Evolutionary conservation across 2,797 vertebrate genomes (phyloP), one percentile per base, ranked within the genome.

Genomic region (Rhinichthys osculus): DNA sequence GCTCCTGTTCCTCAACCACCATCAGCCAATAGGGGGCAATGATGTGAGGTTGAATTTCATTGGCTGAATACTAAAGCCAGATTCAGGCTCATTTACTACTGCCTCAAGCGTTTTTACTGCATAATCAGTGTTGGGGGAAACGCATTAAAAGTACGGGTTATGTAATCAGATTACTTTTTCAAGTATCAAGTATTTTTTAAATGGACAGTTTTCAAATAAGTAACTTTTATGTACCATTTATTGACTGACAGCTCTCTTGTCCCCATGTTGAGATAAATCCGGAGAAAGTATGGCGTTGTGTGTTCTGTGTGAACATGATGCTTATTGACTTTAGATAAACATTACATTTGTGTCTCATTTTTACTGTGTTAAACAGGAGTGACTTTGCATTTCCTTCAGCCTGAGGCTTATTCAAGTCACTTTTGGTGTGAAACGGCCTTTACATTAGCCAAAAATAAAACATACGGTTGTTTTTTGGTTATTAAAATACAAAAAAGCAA

Each of bases 11-110:
- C 19, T 35, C 35, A 74, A 13, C 42, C 71, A 10, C 5, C 52
- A 44, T 44, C 52, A 44, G 16, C 73, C 86, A 83, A 77, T 35
- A 87, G 81, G 54, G 52, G 74, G 80, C 52, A 67, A 30, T 35
- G 11, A 7, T 70, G 23, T 76, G 35, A 62, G 17, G 38, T 44
- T 83, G 35, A 21, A 27, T 50, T 33, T 64, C 13, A 83, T 83
- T 83, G 71, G 14, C 13, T 47, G 30, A 83, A 64, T 64, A 42
- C 30, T n/a, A 11, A 30, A 50, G 9, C 21, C 42, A 72, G 81
- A 74, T 83, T 83, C 7, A 6, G 27, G 5, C 3, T 64, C 11
- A 82, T 59, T 33, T 59, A 59, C 50, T 57, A n/a, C n/a, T 13
- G 42, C 38, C 44, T 72, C 3, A 62, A 72, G 33, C 5, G 47